Evolutionary conservation across 2,113 vertebrate genomes (phyloP).

Genomic region (Phaethornis superciliosus): DNA sequence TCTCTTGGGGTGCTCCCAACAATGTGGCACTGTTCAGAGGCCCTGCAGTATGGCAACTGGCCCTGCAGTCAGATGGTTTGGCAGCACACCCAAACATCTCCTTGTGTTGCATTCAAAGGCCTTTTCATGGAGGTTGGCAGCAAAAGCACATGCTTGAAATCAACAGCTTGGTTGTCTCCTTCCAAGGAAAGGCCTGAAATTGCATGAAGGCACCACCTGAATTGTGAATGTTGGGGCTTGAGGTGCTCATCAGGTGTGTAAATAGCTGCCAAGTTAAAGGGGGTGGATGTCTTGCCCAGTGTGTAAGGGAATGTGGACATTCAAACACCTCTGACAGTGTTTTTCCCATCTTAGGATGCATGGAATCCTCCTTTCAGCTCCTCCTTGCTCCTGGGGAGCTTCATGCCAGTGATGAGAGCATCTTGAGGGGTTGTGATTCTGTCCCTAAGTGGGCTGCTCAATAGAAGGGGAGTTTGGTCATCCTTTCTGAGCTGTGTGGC

Average conservation of each 20-base stretch:
- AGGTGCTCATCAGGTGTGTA: background rate
- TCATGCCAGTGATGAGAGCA: background rate
- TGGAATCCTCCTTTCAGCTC: background rate
- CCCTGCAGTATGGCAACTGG: constrained; percentile 35
- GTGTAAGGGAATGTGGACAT: background rate
- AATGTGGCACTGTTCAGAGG: background rate
- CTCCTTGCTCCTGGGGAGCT: background rate
- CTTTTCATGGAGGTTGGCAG: constrained; percentile 68
- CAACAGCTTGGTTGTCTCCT: constrained; percentile 40
- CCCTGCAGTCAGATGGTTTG: constrained; percentile 59
- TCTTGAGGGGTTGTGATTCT: background rate
- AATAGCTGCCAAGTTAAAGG: background rate
- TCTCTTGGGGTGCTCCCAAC: background rate
- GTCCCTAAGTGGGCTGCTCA: background rate
- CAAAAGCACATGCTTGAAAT: constrained; percentile 32
- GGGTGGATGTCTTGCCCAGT: background rate
- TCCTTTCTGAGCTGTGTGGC: background rate
- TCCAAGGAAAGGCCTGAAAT: background rate
- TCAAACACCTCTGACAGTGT: accelerated
- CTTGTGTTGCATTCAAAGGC: constrained; percentile 42
- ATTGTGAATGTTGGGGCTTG: background rate
- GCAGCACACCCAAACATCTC: constrained; percentile 53
- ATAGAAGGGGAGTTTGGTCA: accelerated
- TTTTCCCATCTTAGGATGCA: background rate
- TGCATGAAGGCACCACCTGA: background rate